Evolutionary conservation across 2,888 invertebrate species (phyloP).

Genomic region (Clivina fossor): DNA sequence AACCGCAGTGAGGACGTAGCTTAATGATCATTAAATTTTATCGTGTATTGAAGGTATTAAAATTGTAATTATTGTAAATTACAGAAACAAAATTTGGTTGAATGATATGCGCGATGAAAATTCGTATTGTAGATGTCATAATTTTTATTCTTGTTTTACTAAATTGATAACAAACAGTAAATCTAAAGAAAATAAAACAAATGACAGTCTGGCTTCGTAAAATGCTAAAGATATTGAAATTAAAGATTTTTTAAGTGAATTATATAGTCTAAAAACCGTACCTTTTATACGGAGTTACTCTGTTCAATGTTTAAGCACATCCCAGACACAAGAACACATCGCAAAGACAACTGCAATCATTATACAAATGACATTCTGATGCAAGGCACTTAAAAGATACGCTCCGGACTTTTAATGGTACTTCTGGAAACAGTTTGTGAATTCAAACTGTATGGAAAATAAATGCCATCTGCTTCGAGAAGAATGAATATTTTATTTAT

Average conservation of each 20-base stretch:
- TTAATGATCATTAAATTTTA: too few relatives aligned
- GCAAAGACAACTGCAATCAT: slow-evolving; percentile 24
- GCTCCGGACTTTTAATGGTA: slow-evolving; percentile 21
- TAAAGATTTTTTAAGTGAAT: slow-evolving; percentile 10
- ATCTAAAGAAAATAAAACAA: slow-evolving; percentile 11
- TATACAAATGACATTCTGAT: slow-evolving; percentile 34
- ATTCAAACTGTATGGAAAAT: background rate
- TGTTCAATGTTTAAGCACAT: background rate
- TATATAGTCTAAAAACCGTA: slow-evolving; percentile 4
- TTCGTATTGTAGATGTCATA: too few relatives aligned
- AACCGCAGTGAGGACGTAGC: too few relatives aligned
- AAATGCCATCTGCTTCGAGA: background rate
- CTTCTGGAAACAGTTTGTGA: slow-evolving; percentile 20
- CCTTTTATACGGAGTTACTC: background rate
- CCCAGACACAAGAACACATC: slow-evolving; percentile 9
- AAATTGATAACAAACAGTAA: slow-evolving; percentile 13
- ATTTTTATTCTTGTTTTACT: background rate
- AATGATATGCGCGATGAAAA: too few relatives aligned
- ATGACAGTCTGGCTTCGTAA: background rate
- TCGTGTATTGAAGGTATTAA: too few relatives aligned
- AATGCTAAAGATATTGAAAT: slow-evolving; percentile 11
- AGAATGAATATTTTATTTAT: too few relatives aligned
- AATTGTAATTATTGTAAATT: too few relatives aligned
- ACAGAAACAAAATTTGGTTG: too few relatives aligned
- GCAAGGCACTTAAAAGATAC: slow-evolving; percentile 26